phyloP scores from a whole-genome alignment of 1,140 invertebrate genomes.

The Aphelinus certus region DNA sequence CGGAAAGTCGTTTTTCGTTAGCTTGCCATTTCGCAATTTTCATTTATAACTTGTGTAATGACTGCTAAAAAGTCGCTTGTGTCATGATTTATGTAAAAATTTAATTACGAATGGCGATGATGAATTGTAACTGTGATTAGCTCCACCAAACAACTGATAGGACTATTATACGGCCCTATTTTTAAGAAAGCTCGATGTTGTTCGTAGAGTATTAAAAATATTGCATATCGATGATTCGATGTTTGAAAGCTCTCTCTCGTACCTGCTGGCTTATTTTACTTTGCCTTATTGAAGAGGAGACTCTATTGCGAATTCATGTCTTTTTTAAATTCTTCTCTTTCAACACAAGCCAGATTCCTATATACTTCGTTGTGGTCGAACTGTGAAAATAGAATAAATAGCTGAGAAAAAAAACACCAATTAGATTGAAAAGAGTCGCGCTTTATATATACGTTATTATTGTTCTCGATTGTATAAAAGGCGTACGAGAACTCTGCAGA shows the following conservation, averaged over 20 bases:
- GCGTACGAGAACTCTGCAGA: neutral
- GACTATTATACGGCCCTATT: constrained; percentile 7
- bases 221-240: constrained; percentile 32
- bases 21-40: constrained; percentile 19
- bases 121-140: constrained; percentile 36
- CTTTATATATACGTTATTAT: constrained; percentile 8
- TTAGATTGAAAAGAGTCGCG: constrained; percentile 13
- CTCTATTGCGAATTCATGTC: neutral
- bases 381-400: constrained; percentile 4
- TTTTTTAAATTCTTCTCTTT: constrained; percentile 19
- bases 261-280: constrained; percentile 30
- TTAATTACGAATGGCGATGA: constrained; percentile 20
- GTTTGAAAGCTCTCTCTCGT: constrained; percentile 35
- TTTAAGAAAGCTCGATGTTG: constrained; percentile 30
- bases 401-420: constrained; percentile 17
- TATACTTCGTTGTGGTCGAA: constrained; percentile 1
- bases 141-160: constrained; percentile 30
- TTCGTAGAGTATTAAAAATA: constrained; percentile 32
- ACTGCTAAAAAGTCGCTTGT: constrained; percentile 6
- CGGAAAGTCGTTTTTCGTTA: constrained; percentile 21
- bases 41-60: neutral
- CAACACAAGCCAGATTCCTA: constrained; percentile 14
- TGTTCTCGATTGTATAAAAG: constrained; percentile 2
- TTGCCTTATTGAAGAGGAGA: constrained; percentile 4
- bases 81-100: constrained; percentile 13